Evolutionary conservation across 2,888 invertebrate species (phyloP).

Genomic region (Ischnus inquisitorius): DNA sequence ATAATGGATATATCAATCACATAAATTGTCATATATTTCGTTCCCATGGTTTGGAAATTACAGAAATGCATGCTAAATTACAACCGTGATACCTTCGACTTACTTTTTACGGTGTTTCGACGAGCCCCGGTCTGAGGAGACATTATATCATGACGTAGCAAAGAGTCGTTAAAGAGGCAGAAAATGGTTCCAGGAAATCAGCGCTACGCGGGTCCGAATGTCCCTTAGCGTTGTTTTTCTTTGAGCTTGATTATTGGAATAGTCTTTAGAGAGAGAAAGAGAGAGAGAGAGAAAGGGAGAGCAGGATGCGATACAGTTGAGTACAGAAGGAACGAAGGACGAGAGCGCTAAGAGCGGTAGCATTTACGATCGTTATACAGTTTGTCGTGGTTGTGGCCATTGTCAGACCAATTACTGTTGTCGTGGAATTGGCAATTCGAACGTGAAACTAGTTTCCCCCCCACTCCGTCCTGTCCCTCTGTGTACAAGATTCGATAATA

Average conservation of each 20-base stretch:
- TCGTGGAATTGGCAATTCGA: conserved; percentile 63
- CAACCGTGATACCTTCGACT: no score
- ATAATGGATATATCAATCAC: no score
- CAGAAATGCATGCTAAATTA: no score
- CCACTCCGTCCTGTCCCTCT: neutral
- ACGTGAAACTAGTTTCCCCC: conserved; percentile 57
- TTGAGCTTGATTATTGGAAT: neutral
- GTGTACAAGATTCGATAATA: conserved; percentile 66
- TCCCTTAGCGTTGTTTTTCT: neutral
- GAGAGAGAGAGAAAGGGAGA: no score
- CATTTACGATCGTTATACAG: conserved; percentile 41
- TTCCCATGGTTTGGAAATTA: no score
- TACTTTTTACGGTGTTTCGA: no score
- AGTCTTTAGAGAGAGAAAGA: neutral
- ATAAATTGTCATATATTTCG: no score
- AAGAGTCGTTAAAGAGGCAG: no score
- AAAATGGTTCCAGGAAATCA: no score
- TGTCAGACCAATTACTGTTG: conserved; percentile 59
- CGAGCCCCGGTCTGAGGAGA: no score
- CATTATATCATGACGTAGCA: no score
- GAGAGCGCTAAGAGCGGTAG: conserved; percentile 16
- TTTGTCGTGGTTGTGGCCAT: conserved; percentile 43
- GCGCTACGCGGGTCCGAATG: no score
- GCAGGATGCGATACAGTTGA: conserved; percentile 1
- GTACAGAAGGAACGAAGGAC: conserved; percentile 1